Base-by-base conservation (phyloP, 1,140 invertebrate genomes). In the Ectropis grisescens region DNA sequence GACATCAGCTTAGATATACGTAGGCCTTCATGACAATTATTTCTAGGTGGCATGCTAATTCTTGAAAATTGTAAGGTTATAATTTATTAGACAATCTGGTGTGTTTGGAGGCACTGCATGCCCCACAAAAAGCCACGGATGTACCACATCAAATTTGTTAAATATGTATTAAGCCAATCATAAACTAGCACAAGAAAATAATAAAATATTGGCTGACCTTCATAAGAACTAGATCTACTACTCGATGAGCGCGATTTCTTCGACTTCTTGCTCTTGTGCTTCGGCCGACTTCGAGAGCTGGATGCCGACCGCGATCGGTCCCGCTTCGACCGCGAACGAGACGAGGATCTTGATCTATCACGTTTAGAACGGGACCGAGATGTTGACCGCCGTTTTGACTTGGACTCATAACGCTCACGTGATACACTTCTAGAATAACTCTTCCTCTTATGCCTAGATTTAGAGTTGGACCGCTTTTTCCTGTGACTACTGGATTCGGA, bases 401-500 rank as follows among this genome's bases (percentile, higher is more conserved):
- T 75, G 8, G 58, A 60, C 12, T 76, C 76, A 56, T 76, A 69
- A 5, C 62, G 50, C 6, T 81, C 74, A 14, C 50, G 59, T 1
- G 76, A 81, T 25, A 53, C 22, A 43, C 76, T 81, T 29, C 76
- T 55, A 10, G 69, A 74, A 37, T 70, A 66, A 47, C 76, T 81
- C 15, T 67, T 55, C 28, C 54, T 49, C 36, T 47, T 67, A 30
- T 60, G 45, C 27, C 53, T 74, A 2, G 57, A 48, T 8, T 62
- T 45, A 7, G 68, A 75, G 33, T 23, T 61, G 6, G 72, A 81
- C 2, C 67, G 62, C 33, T 48, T 76, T 37, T 59, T 51, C 36
- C 51, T 59, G 13, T 59, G 47, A 37, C 45, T 60, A 28, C 45
- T 68, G n/a, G 68, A 60, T 31, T n/a, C n/a, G n/a, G n/a, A n/a